phyloP scores from a whole-genome alignment of 2,888 invertebrate species.

The Prosopocoilus inquinatus region DNA sequence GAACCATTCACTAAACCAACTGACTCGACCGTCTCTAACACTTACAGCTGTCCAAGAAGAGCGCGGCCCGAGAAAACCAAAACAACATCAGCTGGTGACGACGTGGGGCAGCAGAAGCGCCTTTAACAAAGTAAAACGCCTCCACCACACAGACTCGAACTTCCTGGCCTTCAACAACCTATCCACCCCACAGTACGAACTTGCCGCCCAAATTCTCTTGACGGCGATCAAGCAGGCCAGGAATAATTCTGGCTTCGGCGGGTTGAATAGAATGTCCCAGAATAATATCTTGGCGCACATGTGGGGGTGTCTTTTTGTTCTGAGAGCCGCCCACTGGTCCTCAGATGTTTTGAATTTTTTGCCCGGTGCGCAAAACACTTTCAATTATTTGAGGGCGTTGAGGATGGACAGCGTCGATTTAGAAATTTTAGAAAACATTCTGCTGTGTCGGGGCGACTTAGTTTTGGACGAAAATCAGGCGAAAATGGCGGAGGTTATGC shows the following conservation, averaged over 20 bases:
- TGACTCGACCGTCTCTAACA: not conserved
- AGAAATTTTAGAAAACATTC: slow-evolving; percentile 42
- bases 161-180: slow-evolving; percentile 12
- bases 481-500: slow-evolving; percentile 24
- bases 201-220: slow-evolving; percentile 60
- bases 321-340: slow-evolving; percentile 60
- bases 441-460: slow-evolving; percentile 43
- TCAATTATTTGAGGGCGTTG: slow-evolving; percentile 32
- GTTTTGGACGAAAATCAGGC: slow-evolving; percentile 36
- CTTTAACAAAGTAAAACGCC: not conserved
- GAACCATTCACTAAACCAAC: too few relatives aligned
- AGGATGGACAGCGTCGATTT: slow-evolving; percentile 36
- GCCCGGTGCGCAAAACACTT: slow-evolving; percentile 36
- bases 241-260: slow-evolving; percentile 55
- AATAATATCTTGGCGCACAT: slow-evolving; percentile 57
- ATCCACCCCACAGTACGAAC: slow-evolving; percentile 51
- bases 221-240: slow-evolving; percentile 58
- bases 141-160: slow-evolving; percentile 7
- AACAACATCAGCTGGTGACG: slow-evolving; percentile 26
- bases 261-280: slow-evolving; percentile 53
- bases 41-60: slow-evolving; percentile 78
- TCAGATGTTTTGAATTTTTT: slow-evolving; percentile 48
- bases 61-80: slow-evolving; percentile 68
- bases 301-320: slow-evolving; percentile 60
- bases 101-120: slow-evolving; percentile 11